Evolutionary conservation across 2,113 vertebrate genomes (phyloP).

Genomic region (Actenoides lindsayi): DNA sequence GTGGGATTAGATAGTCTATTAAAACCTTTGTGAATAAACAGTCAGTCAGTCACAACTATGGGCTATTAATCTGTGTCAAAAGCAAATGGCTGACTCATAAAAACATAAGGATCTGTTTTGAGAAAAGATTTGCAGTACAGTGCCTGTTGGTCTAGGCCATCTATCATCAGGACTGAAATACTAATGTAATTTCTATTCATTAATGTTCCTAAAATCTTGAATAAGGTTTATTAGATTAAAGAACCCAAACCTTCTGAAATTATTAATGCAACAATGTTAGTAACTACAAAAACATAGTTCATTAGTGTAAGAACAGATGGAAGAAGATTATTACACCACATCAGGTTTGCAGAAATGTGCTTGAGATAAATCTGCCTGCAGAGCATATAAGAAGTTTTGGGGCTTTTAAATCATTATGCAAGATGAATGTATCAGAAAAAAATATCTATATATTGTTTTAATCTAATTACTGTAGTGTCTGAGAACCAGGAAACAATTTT

Average conservation of each 20-base stretch:
- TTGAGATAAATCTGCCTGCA: background rate
- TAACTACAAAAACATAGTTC: background rate
- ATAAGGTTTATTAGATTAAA: background rate
- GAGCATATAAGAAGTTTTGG: background rate
- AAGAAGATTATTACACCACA: background rate
- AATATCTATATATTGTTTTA: background rate
- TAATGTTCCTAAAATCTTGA: background rate
- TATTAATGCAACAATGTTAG: background rate
- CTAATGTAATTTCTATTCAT: background rate
- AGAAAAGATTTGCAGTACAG: background rate
- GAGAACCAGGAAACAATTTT: background rate
- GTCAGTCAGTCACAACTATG: background rate
- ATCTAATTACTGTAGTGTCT: background rate
- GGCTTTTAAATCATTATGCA: background rate
- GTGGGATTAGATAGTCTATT: background rate
- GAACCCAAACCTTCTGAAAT: background rate
- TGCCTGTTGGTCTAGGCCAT: background rate
- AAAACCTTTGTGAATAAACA: background rate
- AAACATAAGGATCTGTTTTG: background rate
- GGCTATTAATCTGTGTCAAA: background rate
- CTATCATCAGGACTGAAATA: background rate
- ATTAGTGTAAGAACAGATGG: constrained; percentile 2
- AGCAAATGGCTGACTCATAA: background rate
- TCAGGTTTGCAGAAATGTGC: background rate
- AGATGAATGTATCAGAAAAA: background rate